Evolutionary conservation across 1,140 invertebrate species (phyloP).

Genomic region (Drosophila repletoides): DNA sequence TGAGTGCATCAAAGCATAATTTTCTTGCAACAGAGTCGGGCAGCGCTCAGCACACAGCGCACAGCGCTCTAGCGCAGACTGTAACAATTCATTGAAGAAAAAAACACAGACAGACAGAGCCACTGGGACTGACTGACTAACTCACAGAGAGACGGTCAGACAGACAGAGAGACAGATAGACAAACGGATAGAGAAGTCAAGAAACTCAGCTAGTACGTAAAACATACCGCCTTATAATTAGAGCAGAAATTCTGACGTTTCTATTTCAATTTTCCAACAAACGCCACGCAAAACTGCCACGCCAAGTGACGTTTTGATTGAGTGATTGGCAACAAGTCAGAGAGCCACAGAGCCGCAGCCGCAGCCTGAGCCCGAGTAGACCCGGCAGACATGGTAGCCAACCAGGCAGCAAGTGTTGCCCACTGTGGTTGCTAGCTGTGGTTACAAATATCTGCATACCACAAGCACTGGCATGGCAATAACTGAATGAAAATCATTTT

Average conservation of each 20-base stretch:
- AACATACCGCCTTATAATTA: conserved; percentile 82
- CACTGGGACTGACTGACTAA: conserved; percentile 4
- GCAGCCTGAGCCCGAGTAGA: background rate
- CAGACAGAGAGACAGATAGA: conserved; percentile 37
- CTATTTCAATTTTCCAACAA: conserved; percentile 82
- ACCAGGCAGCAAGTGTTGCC: conserved; percentile 78
- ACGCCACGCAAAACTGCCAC: conserved; percentile 79
- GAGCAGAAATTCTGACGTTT: conserved; percentile 82
- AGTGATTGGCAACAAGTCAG: conserved; percentile 81
- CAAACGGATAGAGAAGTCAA: conserved; percentile 62
- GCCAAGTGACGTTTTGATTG: conserved; percentile 82
- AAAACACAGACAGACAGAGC: conserved; percentile 37
- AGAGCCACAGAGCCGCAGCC: conserved; percentile 30
- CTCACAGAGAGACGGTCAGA: conserved; percentile 9
- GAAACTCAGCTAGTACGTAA: conserved; percentile 71
- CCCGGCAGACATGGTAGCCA: conserved; percentile 51
- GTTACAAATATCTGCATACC: conserved; percentile 80
- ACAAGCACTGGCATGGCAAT: conserved; percentile 47
- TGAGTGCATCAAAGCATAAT: conserved; percentile 81
- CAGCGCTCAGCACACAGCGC: background rate
- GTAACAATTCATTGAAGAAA: conserved; percentile 52
- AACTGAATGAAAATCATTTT: conserved; percentile 74
- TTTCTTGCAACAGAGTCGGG: conserved; percentile 73
- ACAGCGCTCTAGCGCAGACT: conserved; percentile 47
- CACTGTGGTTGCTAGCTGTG: conserved; percentile 62